Evolutionary conservation across 2,797 vertebrate species (phyloP), one percentile per base, ranked within the genome.

Genomic region (Pangasius sanitwongsei): DNA sequence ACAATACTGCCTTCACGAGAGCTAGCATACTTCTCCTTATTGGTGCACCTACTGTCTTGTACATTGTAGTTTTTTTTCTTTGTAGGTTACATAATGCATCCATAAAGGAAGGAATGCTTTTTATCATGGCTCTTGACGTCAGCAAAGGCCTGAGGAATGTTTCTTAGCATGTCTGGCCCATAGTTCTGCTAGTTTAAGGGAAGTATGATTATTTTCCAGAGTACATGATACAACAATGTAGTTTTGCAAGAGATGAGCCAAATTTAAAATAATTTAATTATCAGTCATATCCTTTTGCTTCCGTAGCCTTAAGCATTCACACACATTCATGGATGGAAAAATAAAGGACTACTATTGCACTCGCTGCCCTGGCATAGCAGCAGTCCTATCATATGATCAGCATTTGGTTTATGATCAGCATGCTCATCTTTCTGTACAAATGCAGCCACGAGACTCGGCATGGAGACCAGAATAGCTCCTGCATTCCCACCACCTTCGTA

Each of bases 51-150:
- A 6, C 31, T 75, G n/a, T 63, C 41, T 23, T 37, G 18, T 34
- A 0, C 2, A 4, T 72, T 81, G 50, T 20, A 55, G 44, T 0
- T 50, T 31, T n/a, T 53, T 37, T 65, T 69, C 16, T n/a, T 86
- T 16, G 16, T 53, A 37, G 75, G 50, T 90, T 89, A 74, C 65
- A 80, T 87, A 89, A 87, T 74, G 53, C 75, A 48, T 75, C 78
- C 86, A 88, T 90, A 90, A 91, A 90, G 28, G 53, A 55, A 82
- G 86, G 88, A 91, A 90, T 90, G 78, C 70, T 34, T 89, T 90
- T 89, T 87, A 91, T 92, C 90, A 44, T 83, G 74, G n/a, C 50
- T 82, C 87, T 89, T 87, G 85, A 90, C 89, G 86, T 91, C 91
- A 91, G 89, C 44, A 34, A 83, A 77, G 28, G 67, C 83, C 77